Conservation (phyloP, 2,888 invertebrate genomes). For the Drosophila sordidula region DNA sequence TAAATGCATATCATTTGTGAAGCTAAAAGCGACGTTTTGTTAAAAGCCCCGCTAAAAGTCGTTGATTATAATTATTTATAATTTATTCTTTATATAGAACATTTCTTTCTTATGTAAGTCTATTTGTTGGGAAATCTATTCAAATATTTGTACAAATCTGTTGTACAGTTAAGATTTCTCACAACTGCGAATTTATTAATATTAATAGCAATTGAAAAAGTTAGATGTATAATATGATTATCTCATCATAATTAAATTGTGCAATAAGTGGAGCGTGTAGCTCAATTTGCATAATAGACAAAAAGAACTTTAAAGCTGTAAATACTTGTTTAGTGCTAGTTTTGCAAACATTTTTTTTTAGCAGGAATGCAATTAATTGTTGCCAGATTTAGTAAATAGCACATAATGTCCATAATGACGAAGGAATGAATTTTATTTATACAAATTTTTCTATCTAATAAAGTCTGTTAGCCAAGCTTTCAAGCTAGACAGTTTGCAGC, state of each 20-base stretch:
- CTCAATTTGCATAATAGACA: background rate
- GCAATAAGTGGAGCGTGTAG: no score
- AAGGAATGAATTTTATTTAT: no score
- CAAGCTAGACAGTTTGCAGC: no score
- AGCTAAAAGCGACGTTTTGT: conserved; percentile 11
- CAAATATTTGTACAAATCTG: conserved; percentile 12
- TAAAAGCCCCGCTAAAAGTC: conserved; percentile 7
- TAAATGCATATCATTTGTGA: conserved; percentile 26
- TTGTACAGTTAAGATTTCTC: background rate
- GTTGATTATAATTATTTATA: background rate
- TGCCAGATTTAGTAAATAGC: no score
- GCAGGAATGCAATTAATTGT: no score
- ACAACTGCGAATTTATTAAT: background rate
- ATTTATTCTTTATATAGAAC: background rate
- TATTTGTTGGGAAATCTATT: background rate
- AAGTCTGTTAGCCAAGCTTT: no score
- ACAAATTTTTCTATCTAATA: no score
- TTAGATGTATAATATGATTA: background rate
- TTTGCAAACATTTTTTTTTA: no score
- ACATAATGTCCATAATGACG: no score
- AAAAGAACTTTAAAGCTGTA: no score
- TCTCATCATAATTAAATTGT: background rate
- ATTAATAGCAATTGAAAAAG: background rate
- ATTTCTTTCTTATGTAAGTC: background rate
- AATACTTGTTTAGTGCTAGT: no score